Conservation (phyloP, 2,888 invertebrate species). For the Melieria omissa region DNA sequence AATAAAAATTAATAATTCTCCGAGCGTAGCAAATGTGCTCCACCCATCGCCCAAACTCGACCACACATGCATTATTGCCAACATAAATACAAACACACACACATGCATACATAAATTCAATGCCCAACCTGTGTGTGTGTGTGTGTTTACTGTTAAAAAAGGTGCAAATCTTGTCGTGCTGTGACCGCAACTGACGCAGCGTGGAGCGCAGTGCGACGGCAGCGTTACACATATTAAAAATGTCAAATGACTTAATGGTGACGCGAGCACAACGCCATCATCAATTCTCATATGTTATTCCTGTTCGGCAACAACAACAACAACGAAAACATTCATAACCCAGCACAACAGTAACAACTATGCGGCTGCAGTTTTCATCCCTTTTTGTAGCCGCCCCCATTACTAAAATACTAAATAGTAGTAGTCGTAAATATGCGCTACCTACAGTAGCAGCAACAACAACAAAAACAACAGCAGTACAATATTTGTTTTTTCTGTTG, state of each 20-base stretch:
- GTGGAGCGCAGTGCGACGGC: constrained; percentile 1
- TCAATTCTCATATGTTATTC: constrained; percentile 27
- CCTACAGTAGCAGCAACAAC: background rate
- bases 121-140: background rate
- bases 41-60: background rate
- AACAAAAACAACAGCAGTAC: too few species aligned
- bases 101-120: background rate
- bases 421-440: constrained; percentile 23
- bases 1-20: constrained; percentile 34
- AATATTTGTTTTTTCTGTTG: constrained; percentile 1
- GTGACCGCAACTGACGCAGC: too few species aligned
- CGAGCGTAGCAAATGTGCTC: constrained; percentile 21
- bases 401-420: background rate
- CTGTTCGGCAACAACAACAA: background rate
- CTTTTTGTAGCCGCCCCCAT: background rate
- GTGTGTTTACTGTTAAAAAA: constrained; percentile 3
- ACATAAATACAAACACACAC: too few species aligned
- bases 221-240: constrained; percentile 28
- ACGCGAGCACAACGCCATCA: constrained; percentile 32
- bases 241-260: constrained; percentile 36
- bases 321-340: background rate
- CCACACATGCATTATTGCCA: background rate
- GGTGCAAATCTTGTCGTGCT: too few species aligned
- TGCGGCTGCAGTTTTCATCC: background rate
- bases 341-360: background rate